Base-by-base conservation (phyloP, 2,113 vertebrate species). In the Austrofundulus limnaeus region DNA sequence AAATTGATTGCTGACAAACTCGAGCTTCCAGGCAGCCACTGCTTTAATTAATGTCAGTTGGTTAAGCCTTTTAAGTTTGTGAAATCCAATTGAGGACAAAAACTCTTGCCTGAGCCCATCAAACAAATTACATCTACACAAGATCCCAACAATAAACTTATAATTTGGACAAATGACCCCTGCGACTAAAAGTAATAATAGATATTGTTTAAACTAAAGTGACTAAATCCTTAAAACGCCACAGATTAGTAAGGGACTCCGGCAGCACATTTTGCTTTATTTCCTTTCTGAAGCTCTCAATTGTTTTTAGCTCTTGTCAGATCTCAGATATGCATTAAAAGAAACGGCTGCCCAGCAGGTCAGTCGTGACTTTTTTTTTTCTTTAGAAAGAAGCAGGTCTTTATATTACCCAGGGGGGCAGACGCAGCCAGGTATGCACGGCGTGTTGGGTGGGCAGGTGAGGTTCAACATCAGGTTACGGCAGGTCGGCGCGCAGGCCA, bases 391-490 rank as follows among this genome's bases (percentile, higher is more conserved):
- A 53, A 56, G 47, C 2, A 41, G 34, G 11, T 47, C 8, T 7
- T 38, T 47, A 19, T 52, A 20, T 93, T 94, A 99, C 97, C 96
- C 96, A 51, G 93, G 78, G 45, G 94, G 94, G 38, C 97, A 99
- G 81, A 97, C 85, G 66, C 96, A 99, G 79, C 96, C 96, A 39
- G 95, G 94, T 74, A 96, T 92, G 87, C 97, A 99, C 1, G 94
- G 95, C 51, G 95, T 96, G 47, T 92, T 95, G 17, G 95, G 96
- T 11, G 94, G 91, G 62, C 97, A 99, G 62, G 96, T 97, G 81
- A 99, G 94, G 86, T 99, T 99, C 94, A 99, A 95, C 91, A 97
- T 98, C 81, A 98, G 88, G 79, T 97, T 98, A 0, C 91, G 92
- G 86, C 97, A 99, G 5, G 97, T 98, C 5, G 92, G 87, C 63